These are phyloP conservation scores for Eubasilissa regina DNA, from an alignment of 1,140 invertebrate species.

Conservation along the genomic window DNA sequence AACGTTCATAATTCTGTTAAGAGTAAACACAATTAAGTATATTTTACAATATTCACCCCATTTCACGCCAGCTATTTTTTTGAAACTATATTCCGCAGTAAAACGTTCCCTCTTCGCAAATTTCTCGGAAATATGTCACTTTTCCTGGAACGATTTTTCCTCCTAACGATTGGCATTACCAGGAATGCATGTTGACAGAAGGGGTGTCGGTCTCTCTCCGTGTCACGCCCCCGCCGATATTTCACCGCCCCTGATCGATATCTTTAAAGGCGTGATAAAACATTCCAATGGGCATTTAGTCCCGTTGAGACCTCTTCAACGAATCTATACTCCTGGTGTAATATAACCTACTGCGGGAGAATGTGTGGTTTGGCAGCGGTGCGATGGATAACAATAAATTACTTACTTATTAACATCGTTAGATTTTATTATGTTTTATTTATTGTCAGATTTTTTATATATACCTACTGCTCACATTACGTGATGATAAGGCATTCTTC, in stretches of 20 bases:
- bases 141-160: constrained; percentile 38
- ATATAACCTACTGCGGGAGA: neutral
- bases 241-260: constrained; percentile 36
- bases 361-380: constrained; percentile 13
- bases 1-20: no score
- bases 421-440: no score
- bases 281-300: constrained; percentile 40
- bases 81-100: neutral
- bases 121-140: constrained; percentile 21
- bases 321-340: constrained; percentile 1
- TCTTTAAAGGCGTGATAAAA: constrained; percentile 40
- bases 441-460: no score
- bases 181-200: constrained; percentile 44
- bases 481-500: no score
- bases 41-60: no score
- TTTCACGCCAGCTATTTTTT: no score
- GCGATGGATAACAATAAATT: neutral
- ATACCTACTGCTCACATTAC: no score
- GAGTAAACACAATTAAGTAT: no score
- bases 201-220: neutral
- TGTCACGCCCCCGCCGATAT: constrained; percentile 29
- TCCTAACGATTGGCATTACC: constrained; percentile 40
- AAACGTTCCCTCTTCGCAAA: constrained; percentile 3
- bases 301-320: constrained; percentile 18
- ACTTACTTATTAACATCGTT: no score